Percentiles rank a stretch among this genome's conserved stretches.
Conservation (phyloP, 92 coral and sea anemone genomes). For the Epizoanthus ramosus region DNA sequence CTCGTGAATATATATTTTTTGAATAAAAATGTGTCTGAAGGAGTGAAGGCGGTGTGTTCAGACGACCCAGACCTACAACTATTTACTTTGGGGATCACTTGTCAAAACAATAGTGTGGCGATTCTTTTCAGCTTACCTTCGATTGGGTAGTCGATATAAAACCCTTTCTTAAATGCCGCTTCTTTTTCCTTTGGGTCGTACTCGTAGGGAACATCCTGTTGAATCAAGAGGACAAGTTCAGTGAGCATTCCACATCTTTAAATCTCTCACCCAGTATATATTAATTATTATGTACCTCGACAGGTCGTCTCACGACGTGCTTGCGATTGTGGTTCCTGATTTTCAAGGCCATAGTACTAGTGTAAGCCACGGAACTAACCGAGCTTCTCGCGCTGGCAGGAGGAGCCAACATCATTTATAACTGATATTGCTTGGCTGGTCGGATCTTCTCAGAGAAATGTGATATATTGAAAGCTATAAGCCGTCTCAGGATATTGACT, state of each 20-base stretch:
- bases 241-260: not conserved
- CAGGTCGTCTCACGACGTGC: not conserved
- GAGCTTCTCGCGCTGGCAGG: conserved; percentile 31
- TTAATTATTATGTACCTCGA: conserved; percentile 19
- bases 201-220: conserved; percentile 38
- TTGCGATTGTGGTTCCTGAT: not conserved
- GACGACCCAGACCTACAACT: not conserved
- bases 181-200: conserved; percentile 15
- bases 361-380: conserved; percentile 1
- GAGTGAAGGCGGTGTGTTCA: not conserved
- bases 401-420: conserved; percentile 33
- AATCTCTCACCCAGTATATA: too few species aligned
- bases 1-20: conserved; percentile 1
- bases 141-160: conserved; percentile 81
- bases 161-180: conserved; percentile 56
- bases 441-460: conserved; percentile 28
- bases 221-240: not conserved
- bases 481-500: conserved; percentile 33
- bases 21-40: conserved; percentile 1
- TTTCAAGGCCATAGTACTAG: conserved; percentile 6
- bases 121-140: conserved; percentile 72
- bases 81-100: not conserved
- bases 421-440: not conserved
- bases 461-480: conserved; percentile 29
- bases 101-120: not conserved